phyloP scores from a whole-genome alignment of 2,113 vertebrate species.

The Hyperopisus bebe region DNA sequence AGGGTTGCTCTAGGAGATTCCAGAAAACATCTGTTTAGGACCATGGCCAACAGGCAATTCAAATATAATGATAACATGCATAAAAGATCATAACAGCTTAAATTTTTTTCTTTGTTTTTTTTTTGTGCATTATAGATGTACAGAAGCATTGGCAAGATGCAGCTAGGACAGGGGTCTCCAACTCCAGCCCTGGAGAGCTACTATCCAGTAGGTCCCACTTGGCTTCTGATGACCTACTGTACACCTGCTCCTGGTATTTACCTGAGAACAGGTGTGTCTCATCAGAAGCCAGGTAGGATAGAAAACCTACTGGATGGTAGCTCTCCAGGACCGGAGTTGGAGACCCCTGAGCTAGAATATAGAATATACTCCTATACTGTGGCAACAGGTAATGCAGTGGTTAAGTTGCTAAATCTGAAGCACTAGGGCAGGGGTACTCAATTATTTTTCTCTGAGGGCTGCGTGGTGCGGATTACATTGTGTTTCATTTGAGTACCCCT shows the following conservation, averaged over 20 bases:
- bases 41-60: not conserved
- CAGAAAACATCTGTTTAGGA: not conserved
- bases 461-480: not conserved
- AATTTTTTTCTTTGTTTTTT: not conserved
- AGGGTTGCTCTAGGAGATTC: conserved; percentile 28
- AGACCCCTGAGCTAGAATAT: not conserved
- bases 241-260: too few species aligned
- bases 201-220: too few species aligned
- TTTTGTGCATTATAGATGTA: not conserved
- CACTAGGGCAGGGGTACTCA: not conserved
- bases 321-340: too few species aligned
- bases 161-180: too few species aligned
- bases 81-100: not conserved
- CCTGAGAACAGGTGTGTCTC: too few species aligned
- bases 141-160: not conserved
- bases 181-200: too few species aligned
- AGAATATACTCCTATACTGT: not conserved
- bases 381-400: not conserved
- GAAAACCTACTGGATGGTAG: too few species aligned
- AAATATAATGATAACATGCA: not conserved
- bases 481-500: not conserved
- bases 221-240: too few species aligned
- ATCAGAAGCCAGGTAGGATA: too few species aligned
- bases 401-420: not conserved
- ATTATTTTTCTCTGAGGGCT: not conserved